Percentiles rank a stretch among this genome's conserved stretches.
Evolutionary conservation across 2,113 vertebrate genomes (phyloP).

Genomic region (Lota lota): DNA sequence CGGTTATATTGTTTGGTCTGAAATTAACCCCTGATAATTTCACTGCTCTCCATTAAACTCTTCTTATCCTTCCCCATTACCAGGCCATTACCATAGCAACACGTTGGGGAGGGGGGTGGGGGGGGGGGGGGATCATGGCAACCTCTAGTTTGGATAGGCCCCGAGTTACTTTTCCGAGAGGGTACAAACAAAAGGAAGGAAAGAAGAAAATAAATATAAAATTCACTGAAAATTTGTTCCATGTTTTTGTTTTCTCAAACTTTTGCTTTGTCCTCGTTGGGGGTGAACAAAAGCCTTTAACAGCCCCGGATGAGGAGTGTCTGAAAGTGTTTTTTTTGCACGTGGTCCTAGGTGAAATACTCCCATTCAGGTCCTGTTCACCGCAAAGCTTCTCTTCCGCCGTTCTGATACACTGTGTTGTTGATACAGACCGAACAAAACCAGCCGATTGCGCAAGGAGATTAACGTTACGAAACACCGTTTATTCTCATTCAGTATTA

Average conservation of each 20-base stretch:
- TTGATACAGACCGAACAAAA: conserved; percentile 14
- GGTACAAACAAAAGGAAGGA: neutral
- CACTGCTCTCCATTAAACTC: conserved; percentile 64
- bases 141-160: conserved; percentile 1
- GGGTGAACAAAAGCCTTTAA: conserved; percentile 29
- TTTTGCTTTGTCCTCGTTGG: conserved; percentile 33
- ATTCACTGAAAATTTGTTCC: conserved; percentile 45
- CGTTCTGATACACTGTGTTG: conserved; percentile 30
- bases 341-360: conserved; percentile 14
- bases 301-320: conserved; percentile 1
- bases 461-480: conserved; percentile 7
- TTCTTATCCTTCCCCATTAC: conserved; percentile 58
- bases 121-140: conserved; percentile 38
- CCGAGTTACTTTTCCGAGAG: conserved; percentile 23
- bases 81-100: conserved; percentile 44
- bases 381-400: conserved; percentile 36
- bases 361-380: conserved; percentile 36
- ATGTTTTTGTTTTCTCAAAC: conserved; percentile 24
- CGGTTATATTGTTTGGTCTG: conserved; percentile 64
- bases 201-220: conserved; percentile 42
- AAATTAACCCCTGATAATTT: conserved; percentile 71
- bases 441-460: conserved; percentile 22
- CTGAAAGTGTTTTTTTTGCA: conserved; percentile 23
- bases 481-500: conserved; percentile 10
- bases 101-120: no score